Evolutionary conservation across 2,113 vertebrate species (phyloP).

Genomic region (Phyllopteryx taeniolatus): DNA sequence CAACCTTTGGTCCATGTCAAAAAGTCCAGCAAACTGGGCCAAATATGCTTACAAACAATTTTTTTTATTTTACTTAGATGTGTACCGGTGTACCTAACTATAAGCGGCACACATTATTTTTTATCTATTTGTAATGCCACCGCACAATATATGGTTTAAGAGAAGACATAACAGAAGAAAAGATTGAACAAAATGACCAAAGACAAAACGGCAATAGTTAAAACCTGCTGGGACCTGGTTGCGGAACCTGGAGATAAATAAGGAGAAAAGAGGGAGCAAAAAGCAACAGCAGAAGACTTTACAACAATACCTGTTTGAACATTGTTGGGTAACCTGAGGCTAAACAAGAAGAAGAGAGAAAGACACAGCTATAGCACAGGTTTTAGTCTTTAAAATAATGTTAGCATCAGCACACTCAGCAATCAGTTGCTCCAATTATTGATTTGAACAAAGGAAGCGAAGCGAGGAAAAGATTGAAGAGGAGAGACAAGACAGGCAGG

Average conservation of each 20-base stretch:
- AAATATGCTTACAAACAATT: too few relatives aligned
- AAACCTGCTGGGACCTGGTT: not conserved
- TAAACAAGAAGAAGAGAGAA: not conserved
- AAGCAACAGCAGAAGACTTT: too few relatives aligned
- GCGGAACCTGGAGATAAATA: not conserved
- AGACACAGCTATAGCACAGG: too few relatives aligned
- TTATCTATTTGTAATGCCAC: too few relatives aligned
- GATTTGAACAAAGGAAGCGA: conserved; percentile 34
- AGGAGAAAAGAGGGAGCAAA: not conserved
- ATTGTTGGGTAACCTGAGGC: not conserved
- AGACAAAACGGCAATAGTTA: not conserved
- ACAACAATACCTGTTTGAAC: too few relatives aligned
- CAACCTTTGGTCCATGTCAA: too few relatives aligned
- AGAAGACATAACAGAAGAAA: not conserved
- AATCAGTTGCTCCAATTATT: conserved; percentile 85
- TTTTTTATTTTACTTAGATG: too few relatives aligned
- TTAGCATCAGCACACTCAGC: conserved; percentile 69
- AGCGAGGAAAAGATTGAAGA: not conserved
- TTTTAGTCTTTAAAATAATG: conserved; percentile 31
- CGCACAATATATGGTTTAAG: too few relatives aligned
- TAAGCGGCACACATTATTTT: too few relatives aligned
- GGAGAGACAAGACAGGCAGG: conserved; percentile 22
- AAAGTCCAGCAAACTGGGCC: too few relatives aligned
- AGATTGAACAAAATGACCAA: not conserved
- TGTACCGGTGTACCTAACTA: too few relatives aligned